Base-by-base conservation (phyloP, 2,888 invertebrate genomes). In the Eutolmus rufibarbis region DNA sequence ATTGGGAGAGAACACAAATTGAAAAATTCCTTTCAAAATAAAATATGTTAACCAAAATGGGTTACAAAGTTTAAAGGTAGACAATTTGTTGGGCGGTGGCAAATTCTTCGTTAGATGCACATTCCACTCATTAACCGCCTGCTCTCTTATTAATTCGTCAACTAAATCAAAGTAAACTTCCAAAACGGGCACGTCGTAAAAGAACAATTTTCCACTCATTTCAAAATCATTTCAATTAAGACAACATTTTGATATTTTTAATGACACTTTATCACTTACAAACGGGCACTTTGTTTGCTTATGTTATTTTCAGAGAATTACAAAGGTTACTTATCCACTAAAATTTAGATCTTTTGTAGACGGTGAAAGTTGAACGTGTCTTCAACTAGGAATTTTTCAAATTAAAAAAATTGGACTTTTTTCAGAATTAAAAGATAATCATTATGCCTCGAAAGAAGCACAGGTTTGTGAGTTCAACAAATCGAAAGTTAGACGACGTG, bases 61-160 rank as follows among this genome's bases (percentile, higher is more conserved):
- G 51, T 79, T 79, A 28, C 79, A 79, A 23, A 79, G 4, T 79
- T 79, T 79, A 23, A 79, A 79, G 31, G 31, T n/a, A n/a, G 79
- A 79, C 2, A 78, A 46, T 78, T 28, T 78, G 3, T 46, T 46
- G 7, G 51, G 7, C 16, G 5, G 16, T 16, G 51, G 7, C n/a
- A 2, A 16, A 7, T n/a, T n/a, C n/a, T 16, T n/a, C 51, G 16
- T 16, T 16, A n/a, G 5, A 0, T 51, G 7, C n/a, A n/a, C 23
- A 43, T 23, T 43, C 19, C 40, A 28, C 12, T 78, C 37, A 23
- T 19, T 16, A 37, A 8, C 4, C 7, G 46, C 37, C 2, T 19
- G 19, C 4, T 78, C 78, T 8, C 0, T 19, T 9, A 46, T 43
- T 9, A 40, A 40, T 16, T 78, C 78, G 7, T 78, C 78, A 12